Evolutionary conservation across 1,140 invertebrate genomes (phyloP).

Genomic region (Pygmarrhopalites habei): DNA sequence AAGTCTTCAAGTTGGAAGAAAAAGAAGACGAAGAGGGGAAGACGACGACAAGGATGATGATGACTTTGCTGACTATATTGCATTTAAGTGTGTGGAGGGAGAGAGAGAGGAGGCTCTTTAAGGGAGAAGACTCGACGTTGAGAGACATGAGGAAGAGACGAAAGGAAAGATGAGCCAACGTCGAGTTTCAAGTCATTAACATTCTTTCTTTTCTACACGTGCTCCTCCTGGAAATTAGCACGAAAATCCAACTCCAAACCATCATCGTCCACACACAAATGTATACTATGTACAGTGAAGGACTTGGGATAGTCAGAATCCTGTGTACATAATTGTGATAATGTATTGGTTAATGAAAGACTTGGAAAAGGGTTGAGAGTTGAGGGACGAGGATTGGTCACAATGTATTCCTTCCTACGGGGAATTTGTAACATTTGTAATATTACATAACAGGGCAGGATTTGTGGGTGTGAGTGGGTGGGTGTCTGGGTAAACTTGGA

Average conservation of each 20-base stretch:
- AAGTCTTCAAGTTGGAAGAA: neutral
- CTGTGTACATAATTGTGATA: too few relatives aligned
- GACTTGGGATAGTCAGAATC: too few relatives aligned
- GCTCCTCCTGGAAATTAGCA: slow-evolving; percentile 27
- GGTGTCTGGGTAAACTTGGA: too few relatives aligned
- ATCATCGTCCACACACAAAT: too few relatives aligned
- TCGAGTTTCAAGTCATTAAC: slow-evolving; percentile 16
- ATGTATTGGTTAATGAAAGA: too few relatives aligned
- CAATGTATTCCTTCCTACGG: neutral
- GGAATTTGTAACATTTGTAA: too few relatives aligned
- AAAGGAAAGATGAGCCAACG: slow-evolving; percentile 17
- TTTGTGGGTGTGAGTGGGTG: too few relatives aligned
- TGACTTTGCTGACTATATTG: neutral
- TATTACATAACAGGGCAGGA: too few relatives aligned
- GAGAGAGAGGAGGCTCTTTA: neutral
- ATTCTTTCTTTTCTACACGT: slow-evolving; percentile 27
- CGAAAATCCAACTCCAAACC: too few relatives aligned
- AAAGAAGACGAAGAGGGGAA: neutral
- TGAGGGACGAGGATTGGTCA: too few relatives aligned
- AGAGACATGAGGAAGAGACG: neutral
- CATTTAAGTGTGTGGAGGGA: neutral
- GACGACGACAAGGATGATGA: neutral
- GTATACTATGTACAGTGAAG: too few relatives aligned
- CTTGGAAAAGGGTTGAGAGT: too few relatives aligned
- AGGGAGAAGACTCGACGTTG: neutral